These are phyloP conservation scores for Drosophila sp. DNA, from an alignment of 1,140 invertebrate species.

Conservation along the genomic window DNA sequence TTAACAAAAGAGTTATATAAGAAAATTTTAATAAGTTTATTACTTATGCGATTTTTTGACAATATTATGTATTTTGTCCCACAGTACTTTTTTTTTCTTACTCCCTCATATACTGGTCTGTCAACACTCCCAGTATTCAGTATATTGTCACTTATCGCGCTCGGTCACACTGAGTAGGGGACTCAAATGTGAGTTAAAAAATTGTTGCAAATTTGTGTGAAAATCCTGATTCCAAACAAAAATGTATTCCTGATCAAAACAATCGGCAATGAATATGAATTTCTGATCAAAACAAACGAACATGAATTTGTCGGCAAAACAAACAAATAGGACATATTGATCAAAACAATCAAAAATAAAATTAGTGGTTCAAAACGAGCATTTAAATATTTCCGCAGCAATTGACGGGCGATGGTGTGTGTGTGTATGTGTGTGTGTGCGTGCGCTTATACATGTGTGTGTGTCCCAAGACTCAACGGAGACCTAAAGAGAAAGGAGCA, in stretches of 20 bases:
- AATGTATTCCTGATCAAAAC: slow-evolving; percentile 5
- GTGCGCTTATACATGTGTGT: slow-evolving; percentile 21
- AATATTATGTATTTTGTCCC: slow-evolving; percentile 6
- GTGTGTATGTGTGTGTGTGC: slow-evolving; percentile 28
- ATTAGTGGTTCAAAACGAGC: slow-evolving; percentile 11
- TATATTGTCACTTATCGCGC: background rate
- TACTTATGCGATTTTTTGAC: background rate
- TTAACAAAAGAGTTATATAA: no score
- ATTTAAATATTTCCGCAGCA: slow-evolving; percentile 68
- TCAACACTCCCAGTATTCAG: background rate
- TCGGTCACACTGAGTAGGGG: background rate
- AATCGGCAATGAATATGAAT: background rate
- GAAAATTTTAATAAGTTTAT: background rate
- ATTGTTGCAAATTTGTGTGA: slow-evolving; percentile 7
- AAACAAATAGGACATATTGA: slow-evolving; percentile 11
- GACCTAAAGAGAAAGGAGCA: slow-evolving; percentile 25
- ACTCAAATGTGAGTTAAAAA: slow-evolving; percentile 3
- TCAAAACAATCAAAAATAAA: slow-evolving; percentile 23
- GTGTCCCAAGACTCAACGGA: slow-evolving; percentile 22
- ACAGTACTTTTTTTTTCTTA: background rate
- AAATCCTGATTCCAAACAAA: background rate
- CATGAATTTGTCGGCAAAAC: background rate
- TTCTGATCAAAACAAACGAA: background rate
- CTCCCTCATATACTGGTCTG: background rate
- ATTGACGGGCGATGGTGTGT: slow-evolving; percentile 52